Base-by-base conservation (phyloP, 2,888 invertebrate species). In the Noctua pronuba region DNA sequence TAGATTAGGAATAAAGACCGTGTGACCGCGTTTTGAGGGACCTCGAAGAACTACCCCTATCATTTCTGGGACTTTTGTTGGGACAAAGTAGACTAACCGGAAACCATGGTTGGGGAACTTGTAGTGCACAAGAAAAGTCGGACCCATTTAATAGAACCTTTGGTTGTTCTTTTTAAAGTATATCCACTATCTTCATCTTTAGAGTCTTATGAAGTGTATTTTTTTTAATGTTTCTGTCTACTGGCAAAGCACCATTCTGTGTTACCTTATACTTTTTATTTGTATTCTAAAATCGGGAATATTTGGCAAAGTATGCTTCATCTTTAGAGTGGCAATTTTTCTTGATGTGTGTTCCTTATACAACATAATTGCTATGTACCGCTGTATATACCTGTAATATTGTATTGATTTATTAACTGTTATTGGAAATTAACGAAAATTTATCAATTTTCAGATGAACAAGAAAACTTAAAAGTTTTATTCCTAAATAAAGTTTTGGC, bases 361-460 rank as follows among this genome's bases (percentile, higher is more conserved):
- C 67, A 68, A 79, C 55, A n/a, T 11, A 44, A 18, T 68, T 65
- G 69, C 65, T 49, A 11, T 66, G 7, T 68, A 18, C 21, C 18
- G 21, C 21, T 35, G 0, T 65, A 28, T 16, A 0, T 46, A n/a
- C 16, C 4, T 55, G 4, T 38, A 24, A 18, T 68, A 58, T 24
- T 21, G 1, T n/a, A 31, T 24, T 77, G 11, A 60, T 77, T 62
- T 38, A 38, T 35, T 7, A 38, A 0, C 3, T 31, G 31, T 1
- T n/a, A 0, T 21, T n/a, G 3, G 41, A 16, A 38, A 74, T 41
- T 81, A 75, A 69, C 1, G 0, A 21, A 24, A 0, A 1, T 7
- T 67, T 81, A 73, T 70, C 0, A 62, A 52, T 31, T 84, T 83
- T 16, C 84, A 84, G 84, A 52, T 75, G 31, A n/a, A n/a, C 38